Evolutionary conservation across 2,888 invertebrate species (phyloP), one percentile per base, ranked within the genome.

Genomic region (Polydesmus complanatus): DNA sequence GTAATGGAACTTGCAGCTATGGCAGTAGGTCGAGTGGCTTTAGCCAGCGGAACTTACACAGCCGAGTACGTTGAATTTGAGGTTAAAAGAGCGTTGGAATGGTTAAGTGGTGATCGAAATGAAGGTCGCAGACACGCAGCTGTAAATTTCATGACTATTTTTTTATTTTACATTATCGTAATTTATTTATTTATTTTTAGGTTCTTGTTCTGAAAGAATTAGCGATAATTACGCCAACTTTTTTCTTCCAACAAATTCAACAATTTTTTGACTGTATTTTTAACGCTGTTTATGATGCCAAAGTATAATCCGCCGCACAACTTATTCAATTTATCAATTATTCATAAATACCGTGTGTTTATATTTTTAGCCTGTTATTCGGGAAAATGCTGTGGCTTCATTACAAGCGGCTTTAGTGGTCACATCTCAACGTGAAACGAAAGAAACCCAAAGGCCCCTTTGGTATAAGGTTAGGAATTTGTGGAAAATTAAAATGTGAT

Each of bases 41-140:
- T 92, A 23, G 72, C 75, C 0, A 76, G 77, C 5, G 95, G 95
- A 18, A 91, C 93, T 0, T 92, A 91, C 73, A 88, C 95, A 27
- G 90, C 93, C 0, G 94, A 95, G 71, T 94, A 95, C 72, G 94
- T 97, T n/a, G 95, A 96, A 70, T 94, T 94, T 77, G 95, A 96
- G 76, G 91, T 96, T 1, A 93, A 93, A 73, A 80, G 90, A 70
- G 92, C 96, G 1, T 88, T 94, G 72, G 97, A 97, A 73, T 95
- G 93, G 93, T 78, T 97, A 3, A 85, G 86, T 26, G 88, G 87
- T 57, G 94, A 92, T 69, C 79, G 92, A 67, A 84, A 91, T 73
- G 95, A 96, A 74, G 87, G 89, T 1, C 86, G 91, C 71, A 80
- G 93, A 56, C 90, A 91, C 74, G 92, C 93, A 14, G 94, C 94